phyloP scores from a whole-genome alignment of 2,113 vertebrate species.

The Sinocyclocheilus anshuiensis region DNA sequence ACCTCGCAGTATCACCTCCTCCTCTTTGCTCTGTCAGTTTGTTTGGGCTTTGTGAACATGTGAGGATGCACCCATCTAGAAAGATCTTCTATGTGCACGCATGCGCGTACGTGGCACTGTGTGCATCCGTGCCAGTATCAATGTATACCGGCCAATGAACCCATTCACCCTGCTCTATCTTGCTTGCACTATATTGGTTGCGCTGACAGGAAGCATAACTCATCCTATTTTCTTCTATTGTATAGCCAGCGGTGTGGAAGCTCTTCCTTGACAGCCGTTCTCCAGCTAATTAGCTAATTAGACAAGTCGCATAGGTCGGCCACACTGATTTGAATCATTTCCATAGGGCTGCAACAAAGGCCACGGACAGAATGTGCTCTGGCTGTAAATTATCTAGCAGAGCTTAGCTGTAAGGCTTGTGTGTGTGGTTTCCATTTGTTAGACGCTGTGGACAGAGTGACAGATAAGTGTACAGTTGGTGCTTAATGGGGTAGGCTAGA shows the following conservation, averaged over 20 bases:
- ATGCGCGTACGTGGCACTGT: neutral
- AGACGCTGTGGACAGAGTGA: slow-evolving; percentile 44
- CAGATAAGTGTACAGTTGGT: slow-evolving; percentile 41
- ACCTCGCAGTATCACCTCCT: slow-evolving; percentile 21
- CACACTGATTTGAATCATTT: slow-evolving; percentile 49
- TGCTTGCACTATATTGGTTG: neutral
- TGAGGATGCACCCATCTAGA: slow-evolving; percentile 7
- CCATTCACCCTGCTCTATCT: slow-evolving; percentile 26
- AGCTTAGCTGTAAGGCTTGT: slow-evolving; percentile 35
- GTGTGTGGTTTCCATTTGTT: slow-evolving; percentile 23
- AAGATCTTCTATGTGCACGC: neutral
- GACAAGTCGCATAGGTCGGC: slow-evolving; percentile 31
- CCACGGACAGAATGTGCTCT: slow-evolving; percentile 33
- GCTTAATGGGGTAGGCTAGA: slow-evolving; percentile 52
- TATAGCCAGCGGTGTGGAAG: slow-evolving; percentile 29
- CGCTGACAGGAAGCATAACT: slow-evolving; percentile 1
- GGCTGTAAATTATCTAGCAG: slow-evolving; percentile 49
- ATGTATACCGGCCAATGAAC: slow-evolving; percentile 35
- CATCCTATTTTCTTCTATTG: slow-evolving; percentile 20
- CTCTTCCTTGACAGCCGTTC: slow-evolving; percentile 46
- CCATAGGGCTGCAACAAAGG: slow-evolving; percentile 39
- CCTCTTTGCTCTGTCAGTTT: slow-evolving; percentile 36
- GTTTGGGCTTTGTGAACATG: slow-evolving; percentile 31
- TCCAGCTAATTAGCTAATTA: slow-evolving; percentile 59
- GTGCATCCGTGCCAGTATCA: slow-evolving; percentile 16